Base-by-base conservation (phyloP, 2,113 vertebrate species). In the Calypte anna region DNA sequence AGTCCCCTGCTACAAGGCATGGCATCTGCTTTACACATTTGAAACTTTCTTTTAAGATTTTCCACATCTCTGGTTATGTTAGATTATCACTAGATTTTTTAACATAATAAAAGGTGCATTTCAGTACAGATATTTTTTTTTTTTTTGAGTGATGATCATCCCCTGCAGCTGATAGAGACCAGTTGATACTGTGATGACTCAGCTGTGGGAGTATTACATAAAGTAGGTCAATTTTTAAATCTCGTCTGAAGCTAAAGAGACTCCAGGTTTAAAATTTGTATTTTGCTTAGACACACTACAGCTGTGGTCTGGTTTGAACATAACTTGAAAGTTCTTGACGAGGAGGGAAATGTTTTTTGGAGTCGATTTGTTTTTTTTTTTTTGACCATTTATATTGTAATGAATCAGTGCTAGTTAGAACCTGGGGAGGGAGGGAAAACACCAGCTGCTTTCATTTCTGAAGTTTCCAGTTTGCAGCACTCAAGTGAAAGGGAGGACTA, bases 191-290 rank as follows among this genome's bases (percentile, higher is more conserved):
- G 64, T 94, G 87, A 93, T 95, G 95, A 96, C 82, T 96, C 88
- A 96, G 85, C 82, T 95, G 93, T 86, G 88, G 82, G 82, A 94
- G 88, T 86, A 93, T 93, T 96, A 90, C 64, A 61, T 96, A 91
- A 96, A 96, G 93, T 88, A 96, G 94, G 95, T 93, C 90, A 93
- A 10, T 81, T 95, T 95, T 86, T 68, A 75, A 72, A 87, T 89
- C 64, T 10, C 38, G 50, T 84, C 31, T 80, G 74, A 91, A 85
- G 66, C 68, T 81, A 19, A 90, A 53, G 68, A 51, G 74, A 78
- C 44, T 81, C 43, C 63, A 66, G 31, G 18, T 77, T 90, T 82
- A 77, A 82, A 91, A 62, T 66, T 62, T 62, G 2, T 68, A 14
- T 73, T 82, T 74, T 96, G 68, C 86, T 88, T 64, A 13, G 83